Evolutionary conservation across 2,113 vertebrate genomes (phyloP).

Genomic region (Octodon degus): DNA sequence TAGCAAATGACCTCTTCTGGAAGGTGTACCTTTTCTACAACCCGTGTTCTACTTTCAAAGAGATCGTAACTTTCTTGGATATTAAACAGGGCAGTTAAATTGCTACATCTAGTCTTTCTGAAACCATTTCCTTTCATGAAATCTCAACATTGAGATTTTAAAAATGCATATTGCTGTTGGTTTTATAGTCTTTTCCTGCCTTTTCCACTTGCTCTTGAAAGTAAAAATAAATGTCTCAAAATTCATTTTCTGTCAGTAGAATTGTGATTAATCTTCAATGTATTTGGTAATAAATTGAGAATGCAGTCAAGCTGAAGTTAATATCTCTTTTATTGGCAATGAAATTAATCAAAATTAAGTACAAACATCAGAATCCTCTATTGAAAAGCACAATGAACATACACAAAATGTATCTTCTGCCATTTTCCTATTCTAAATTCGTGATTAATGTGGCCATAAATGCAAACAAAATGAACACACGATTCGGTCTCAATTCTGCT

Average conservation of each 20-base stretch:
- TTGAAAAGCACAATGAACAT: constrained; percentile 72
- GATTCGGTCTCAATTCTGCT: neutral
- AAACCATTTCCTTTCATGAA: neutral
- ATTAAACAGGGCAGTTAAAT: neutral
- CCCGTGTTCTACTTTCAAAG: neutral
- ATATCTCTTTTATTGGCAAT: neutral
- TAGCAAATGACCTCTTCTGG: neutral
- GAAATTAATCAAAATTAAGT: constrained; percentile 80
- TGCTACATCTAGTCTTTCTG: constrained; percentile 7
- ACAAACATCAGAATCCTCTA: constrained; percentile 55
- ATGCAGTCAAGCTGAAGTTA: constrained; percentile 64
- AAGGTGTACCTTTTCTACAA: neutral
- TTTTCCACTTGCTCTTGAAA: constrained; percentile 14
- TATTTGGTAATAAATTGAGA: constrained; percentile 69
- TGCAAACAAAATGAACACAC: constrained; percentile 63
- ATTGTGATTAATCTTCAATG: constrained; percentile 58
- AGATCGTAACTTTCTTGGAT: neutral
- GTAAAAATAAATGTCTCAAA: constrained; percentile 43
- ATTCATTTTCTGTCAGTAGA: constrained; percentile 62
- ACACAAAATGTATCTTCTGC: constrained; percentile 63
- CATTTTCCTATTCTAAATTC: constrained; percentile 65
- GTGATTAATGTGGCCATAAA: constrained; percentile 68
- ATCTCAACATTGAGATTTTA: neutral
- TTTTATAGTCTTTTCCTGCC: neutral
- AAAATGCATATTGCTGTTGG: neutral